Evolutionary conservation across 2,113 vertebrate species (phyloP).

Genomic region (Nibea albiflora): DNA sequence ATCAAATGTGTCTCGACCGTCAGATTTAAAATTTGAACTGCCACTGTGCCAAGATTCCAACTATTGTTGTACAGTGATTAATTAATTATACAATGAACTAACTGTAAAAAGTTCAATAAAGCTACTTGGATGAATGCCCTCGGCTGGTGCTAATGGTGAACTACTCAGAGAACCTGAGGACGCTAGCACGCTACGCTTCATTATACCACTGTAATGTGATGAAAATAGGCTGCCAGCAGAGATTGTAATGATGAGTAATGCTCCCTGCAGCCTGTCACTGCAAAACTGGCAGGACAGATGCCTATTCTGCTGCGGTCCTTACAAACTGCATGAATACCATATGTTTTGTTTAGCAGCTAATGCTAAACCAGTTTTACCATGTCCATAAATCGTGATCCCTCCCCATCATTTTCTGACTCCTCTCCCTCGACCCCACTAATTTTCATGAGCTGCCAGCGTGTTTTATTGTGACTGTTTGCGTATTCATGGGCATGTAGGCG

Average conservation of each 20-base stretch:
- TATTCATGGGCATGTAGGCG: constrained; percentile 58
- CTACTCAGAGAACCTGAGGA: constrained; percentile 65
- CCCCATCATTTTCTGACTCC: constrained; percentile 27
- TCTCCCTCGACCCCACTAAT: constrained; percentile 52
- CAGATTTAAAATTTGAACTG: constrained; percentile 1
- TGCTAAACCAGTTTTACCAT: constrained; percentile 44
- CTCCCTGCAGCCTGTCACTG: constrained; percentile 62
- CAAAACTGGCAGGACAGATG: constrained; percentile 66
- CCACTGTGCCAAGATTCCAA: constrained; percentile 9
- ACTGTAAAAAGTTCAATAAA: constrained; percentile 67
- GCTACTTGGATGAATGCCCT: constrained; percentile 61
- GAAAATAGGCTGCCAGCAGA: constrained; percentile 79
- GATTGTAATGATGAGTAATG: constrained; percentile 82
- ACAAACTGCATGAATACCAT: constrained; percentile 51
- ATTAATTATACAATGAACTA: constrained; percentile 69
- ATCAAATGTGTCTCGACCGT: not conserved
- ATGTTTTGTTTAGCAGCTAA: constrained; percentile 65
- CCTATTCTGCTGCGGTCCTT: constrained; percentile 36
- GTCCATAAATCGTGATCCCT: constrained; percentile 53
- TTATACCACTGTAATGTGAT: constrained; percentile 79
- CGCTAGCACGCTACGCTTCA: constrained; percentile 65
- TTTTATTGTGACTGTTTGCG: constrained; percentile 65
- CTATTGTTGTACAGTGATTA: constrained; percentile 36
- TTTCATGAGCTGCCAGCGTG: constrained; percentile 59
- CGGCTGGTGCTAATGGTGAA: constrained; percentile 67